Evolutionary conservation across 2,113 vertebrate genomes (phyloP), one percentile per base, ranked within the genome.

Genomic region (Brachypteracias leptosomus): DNA sequence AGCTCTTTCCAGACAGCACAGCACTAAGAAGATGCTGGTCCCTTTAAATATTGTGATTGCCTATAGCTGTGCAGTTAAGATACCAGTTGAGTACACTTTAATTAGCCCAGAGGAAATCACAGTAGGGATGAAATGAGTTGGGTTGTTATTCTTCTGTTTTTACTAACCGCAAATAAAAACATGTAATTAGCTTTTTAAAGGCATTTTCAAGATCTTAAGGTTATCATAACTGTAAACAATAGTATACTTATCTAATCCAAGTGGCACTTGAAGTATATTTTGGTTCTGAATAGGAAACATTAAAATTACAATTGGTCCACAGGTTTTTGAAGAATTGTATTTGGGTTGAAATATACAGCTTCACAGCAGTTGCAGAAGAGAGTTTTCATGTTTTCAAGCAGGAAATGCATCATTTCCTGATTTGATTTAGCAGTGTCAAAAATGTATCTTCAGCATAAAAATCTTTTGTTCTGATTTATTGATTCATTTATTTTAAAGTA

Each of bases 31-130:
- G 13, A 22, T 66, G 6, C 28, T 28, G 84, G 38, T 71, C 70
- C 77, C 91, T 97, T 97, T 91, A 97, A 97, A 82, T 92, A 33
- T 87, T 72, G 71, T 71, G 28, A 42, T 89, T 80, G 92, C 85
- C 90, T 83, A 47, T 11, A 77, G 67, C 85, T 81, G 65, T 42
- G 15, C 6, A 74, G 95, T 80, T 73, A 72, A 93, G 90, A 63
- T 75, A 93, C 93, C 93, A 93, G 91, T 89, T 38, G 51, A 96
- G 85, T 71, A 78, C 85, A 89, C 95, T 97, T 97, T 97, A 97
- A 97, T 98, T 97, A 97, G 97, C 96, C 96, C 93, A 55, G 81
- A 97, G 96, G 96, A 97, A 97, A 95, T 96, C 96, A 55, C 96
- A 96, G 91, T 67, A 80, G 97, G 96, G 61, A 95, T 89, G 88